Evolutionary conservation across 2,888 invertebrate species (phyloP), one percentile per base, ranked within the genome.

Genomic region (Pollenia griseotomentosa): DNA sequence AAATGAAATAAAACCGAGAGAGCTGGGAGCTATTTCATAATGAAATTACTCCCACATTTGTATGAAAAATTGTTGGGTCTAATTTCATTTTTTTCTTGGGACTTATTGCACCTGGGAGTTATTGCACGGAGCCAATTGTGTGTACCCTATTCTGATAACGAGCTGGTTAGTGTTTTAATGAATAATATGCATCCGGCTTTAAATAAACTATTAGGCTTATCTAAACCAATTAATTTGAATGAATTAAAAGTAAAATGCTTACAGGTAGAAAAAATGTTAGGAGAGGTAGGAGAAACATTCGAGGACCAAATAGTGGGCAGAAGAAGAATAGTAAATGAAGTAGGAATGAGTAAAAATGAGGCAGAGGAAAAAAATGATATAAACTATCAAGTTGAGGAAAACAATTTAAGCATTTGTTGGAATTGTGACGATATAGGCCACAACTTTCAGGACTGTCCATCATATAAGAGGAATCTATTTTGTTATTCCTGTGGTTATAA

Each of bases 371-470:
- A 19, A 23, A 19, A 23, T 57, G 57, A 57, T 23, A 23, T 1
- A 9, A 23, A 11, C 12, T 57, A 57, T 57, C 14, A 11, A 7
- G 57, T 57, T 11, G 57, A 57, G 57, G 55, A 23, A 14, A 71
- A 71, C 40, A 71, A 53, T 53, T 55, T 71, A 14, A 71, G 10
- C 11, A 71, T 71, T 23, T 71, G 71, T 53, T 71, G 51, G 51
- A 71, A 71, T 19, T 71, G 71, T 42, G 71, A 71, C 33, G 71
- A 71, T 33, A 71, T 71, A 53, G 71, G 33, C 10, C 51, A 71
- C 42, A 71, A 71, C 16, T 71, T 71, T 16, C 51, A 71, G n/a
- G 71, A 71, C 14, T 71, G 71, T 71, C 71, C 71, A 14, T 71
- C 71, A 7, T 51, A 42, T 33, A 51, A 73, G 44, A 73, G 42